Evolutionary conservation across 2,113 vertebrate genomes (phyloP).

Genomic region (Neopipo cinnamomea): DNA sequence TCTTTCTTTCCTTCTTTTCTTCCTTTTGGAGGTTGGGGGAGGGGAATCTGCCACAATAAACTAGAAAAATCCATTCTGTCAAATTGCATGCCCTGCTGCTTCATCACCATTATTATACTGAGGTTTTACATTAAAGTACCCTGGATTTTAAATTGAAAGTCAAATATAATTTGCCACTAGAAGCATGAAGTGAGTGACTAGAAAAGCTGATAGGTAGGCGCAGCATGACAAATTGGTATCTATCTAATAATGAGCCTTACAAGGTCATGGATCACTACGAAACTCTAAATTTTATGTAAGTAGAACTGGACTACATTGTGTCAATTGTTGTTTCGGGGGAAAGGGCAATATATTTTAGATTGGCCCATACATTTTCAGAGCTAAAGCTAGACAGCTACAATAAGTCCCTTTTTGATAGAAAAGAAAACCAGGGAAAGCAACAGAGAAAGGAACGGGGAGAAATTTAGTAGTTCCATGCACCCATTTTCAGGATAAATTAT

Average conservation of each 20-base stretch:
- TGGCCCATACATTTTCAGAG: constrained; percentile 8
- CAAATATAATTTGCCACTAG: constrained; percentile 76
- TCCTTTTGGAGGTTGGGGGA: neutral
- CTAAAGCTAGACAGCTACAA: constrained; percentile 3
- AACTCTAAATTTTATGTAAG: constrained; percentile 1
- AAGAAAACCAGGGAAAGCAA: neutral
- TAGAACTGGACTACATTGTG: constrained; percentile 27
- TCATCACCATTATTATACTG: constrained; percentile 73
- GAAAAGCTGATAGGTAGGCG: constrained; percentile 57
- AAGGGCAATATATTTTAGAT: constrained; percentile 38
- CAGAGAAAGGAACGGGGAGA: neutral
- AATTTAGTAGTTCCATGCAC: neutral
- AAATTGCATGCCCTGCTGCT: constrained; percentile 66
- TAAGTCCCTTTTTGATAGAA: neutral
- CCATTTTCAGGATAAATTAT: neutral
- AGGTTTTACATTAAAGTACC: constrained; percentile 73
- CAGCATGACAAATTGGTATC: constrained; percentile 68
- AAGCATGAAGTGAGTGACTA: constrained; percentile 71
- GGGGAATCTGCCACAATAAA: constrained; percentile 25
- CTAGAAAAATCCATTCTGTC: constrained; percentile 71
- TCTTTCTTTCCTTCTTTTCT: neutral
- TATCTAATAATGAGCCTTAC: constrained; percentile 65
- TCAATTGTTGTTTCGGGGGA: constrained; percentile 40
- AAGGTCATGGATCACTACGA: constrained; percentile 33
- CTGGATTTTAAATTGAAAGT: constrained; percentile 79